Conservation (phyloP, 2,113 vertebrate species). For the Holacanthus passer region DNA sequence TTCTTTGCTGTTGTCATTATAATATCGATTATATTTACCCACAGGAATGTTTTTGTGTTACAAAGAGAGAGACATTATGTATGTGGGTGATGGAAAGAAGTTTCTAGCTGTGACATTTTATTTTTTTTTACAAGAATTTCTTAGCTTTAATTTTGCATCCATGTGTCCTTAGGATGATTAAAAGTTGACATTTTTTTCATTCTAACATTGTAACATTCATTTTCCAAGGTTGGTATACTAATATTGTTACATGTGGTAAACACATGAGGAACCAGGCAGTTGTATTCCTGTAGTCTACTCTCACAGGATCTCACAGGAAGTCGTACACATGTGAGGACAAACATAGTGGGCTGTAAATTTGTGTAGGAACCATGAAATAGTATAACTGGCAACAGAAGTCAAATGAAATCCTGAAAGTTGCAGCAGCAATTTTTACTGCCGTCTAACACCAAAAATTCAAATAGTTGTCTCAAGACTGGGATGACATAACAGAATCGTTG, state of each 20-base stretch:
- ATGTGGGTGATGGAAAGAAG: neutral
- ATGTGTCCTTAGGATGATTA: neutral
- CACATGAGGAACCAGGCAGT: neutral
- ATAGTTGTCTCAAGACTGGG: too few species aligned
- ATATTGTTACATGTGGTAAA: neutral
- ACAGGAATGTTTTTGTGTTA: slow-evolving; percentile 8
- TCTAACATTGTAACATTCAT: neutral
- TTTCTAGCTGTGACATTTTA: neutral
- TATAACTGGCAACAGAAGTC: neutral
- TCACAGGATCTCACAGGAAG: neutral
- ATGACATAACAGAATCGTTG: too few species aligned
- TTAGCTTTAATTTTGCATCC: neutral
- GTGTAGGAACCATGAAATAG: neutral
- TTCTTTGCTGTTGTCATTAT: neutral
- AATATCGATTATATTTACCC: neutral
- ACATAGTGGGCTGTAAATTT: neutral
- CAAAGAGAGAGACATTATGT: neutral
- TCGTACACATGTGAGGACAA: neutral
- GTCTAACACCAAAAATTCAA: neutral
- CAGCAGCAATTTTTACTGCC: too few species aligned
- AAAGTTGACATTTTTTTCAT: neutral
- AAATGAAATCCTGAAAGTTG: neutral
- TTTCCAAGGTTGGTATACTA: neutral
- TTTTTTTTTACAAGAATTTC: neutral
- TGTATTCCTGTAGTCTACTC: too few species aligned